These are phyloP conservation scores for Antennarius maculatus DNA, from an alignment of 2,797 vertebrate species.

Conservation along the genomic window DNA sequence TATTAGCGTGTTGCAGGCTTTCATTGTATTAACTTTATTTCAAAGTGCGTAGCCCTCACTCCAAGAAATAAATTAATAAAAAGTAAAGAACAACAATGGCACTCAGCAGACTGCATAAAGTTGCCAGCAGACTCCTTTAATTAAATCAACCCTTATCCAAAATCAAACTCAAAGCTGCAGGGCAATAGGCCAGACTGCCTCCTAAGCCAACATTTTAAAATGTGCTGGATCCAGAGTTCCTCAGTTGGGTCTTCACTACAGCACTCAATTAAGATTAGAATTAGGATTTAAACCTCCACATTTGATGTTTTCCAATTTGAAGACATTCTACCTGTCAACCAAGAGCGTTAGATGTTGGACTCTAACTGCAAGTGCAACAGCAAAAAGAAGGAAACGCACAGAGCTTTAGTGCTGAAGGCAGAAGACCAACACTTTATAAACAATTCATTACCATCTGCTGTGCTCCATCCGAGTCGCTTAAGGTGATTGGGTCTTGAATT, in stretches of 20 bases:
- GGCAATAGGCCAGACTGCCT: no score
- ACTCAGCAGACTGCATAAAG: no score
- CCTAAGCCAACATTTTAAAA: no score
- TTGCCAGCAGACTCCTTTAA: no score
- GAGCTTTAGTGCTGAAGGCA: constrained; percentile 19
- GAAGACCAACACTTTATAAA: constrained; percentile 20
- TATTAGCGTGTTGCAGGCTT: neutral
- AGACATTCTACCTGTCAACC: no score
- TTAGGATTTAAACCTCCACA: no score
- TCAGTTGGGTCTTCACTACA: no score
- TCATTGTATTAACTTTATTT: neutral
- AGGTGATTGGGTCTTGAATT: constrained; percentile 23
- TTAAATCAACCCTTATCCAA: neutral
- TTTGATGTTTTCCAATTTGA: no score
- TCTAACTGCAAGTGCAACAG: constrained; percentile 5
- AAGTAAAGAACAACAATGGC: no score
- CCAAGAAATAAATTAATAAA: no score
- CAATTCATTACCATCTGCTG: constrained; percentile 40
- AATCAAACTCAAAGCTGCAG: neutral
- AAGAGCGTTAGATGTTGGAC: neutral
- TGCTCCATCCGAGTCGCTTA: constrained; percentile 20
- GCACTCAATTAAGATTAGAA: no score
- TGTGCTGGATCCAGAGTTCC: no score
- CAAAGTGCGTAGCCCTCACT: neutral
- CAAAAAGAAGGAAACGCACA: constrained; percentile 14